phyloP scores from a whole-genome alignment of 2,888 invertebrate genomes.

The Xylota sylvarum region DNA sequence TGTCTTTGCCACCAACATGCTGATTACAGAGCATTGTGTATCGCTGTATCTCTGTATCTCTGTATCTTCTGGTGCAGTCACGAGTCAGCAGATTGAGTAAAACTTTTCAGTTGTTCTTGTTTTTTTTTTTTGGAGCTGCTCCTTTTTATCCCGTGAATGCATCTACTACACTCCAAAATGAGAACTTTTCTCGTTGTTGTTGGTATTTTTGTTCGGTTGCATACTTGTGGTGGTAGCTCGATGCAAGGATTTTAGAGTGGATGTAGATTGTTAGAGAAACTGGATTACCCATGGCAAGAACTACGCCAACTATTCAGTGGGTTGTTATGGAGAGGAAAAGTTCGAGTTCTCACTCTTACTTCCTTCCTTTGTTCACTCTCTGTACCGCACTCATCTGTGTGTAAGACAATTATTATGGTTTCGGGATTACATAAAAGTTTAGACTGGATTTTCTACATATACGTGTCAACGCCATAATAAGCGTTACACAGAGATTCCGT shows the following conservation, averaged over 20 bases:
- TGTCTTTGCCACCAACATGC: slow-evolving; percentile 22
- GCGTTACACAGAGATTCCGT: slow-evolving; percentile 44
- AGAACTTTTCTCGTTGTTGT: slow-evolving; percentile 45
- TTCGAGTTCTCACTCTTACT: slow-evolving; percentile 22
- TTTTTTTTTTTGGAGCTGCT: slow-evolving; percentile 8
- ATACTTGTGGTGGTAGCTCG: background rate
- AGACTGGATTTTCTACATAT: slow-evolving; percentile 57
- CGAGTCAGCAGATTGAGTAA: slow-evolving; percentile 71
- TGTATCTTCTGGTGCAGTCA: slow-evolving; percentile 57
- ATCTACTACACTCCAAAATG: slow-evolving; percentile 31
- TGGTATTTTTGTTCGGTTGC: slow-evolving; percentile 34
- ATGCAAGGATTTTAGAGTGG: slow-evolving; percentile 39
- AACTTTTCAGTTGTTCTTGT: slow-evolving; percentile 44
- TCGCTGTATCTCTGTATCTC: slow-evolving; percentile 21
- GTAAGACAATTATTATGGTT: slow-evolving; percentile 76
- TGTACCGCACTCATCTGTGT: slow-evolving; percentile 36
- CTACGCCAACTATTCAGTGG: slow-evolving; percentile 56
- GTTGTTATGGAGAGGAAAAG: slow-evolving; percentile 7
- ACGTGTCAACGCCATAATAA: slow-evolving; percentile 74
- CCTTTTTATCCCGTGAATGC: slow-evolving; percentile 27
- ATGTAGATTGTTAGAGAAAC: slow-evolving; percentile 63
- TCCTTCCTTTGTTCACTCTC: slow-evolving; percentile 12
- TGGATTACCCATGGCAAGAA: slow-evolving; percentile 70
- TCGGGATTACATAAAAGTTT: slow-evolving; percentile 73
- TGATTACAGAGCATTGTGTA: slow-evolving; percentile 69